Conservation (phyloP, 2,888 invertebrate species). For the Archips xylosteana region DNA sequence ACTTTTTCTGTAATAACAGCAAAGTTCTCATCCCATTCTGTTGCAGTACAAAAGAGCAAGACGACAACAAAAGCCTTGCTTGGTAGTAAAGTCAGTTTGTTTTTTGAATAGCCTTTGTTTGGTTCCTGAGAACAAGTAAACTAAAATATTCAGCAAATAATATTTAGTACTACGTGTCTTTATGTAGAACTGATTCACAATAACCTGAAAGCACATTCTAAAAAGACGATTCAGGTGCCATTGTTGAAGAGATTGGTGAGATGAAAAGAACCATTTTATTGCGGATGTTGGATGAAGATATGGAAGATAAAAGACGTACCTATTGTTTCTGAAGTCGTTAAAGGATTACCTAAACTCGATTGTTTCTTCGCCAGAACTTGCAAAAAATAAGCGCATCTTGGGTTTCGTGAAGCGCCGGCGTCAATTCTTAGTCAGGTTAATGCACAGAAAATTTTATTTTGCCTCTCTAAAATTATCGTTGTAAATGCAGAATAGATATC, state of each 20-base stretch:
- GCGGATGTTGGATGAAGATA: slow-evolving; percentile 3
- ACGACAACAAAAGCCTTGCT: slow-evolving; percentile 8
- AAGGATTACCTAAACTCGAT: slow-evolving; percentile 4
- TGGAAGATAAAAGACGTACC: slow-evolving; percentile 6
- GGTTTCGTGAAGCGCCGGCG: slow-evolving; percentile 13
- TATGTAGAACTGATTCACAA: background rate
- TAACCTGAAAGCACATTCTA: background rate
- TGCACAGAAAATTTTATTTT: too few relatives aligned
- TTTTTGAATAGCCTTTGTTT: slow-evolving; percentile 10
- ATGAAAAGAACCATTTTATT: background rate
- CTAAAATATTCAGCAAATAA: slow-evolving; percentile 10
- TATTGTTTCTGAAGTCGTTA: slow-evolving; percentile 5
- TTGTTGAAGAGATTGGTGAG: background rate
- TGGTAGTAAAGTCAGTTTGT: slow-evolving; percentile 10
- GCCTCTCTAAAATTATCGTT: too few relatives aligned
- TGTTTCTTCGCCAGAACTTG: background rate
- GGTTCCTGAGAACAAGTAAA: slow-evolving; percentile 3
- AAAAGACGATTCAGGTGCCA: background rate
- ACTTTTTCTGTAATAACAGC: background rate
- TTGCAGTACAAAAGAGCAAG: background rate
- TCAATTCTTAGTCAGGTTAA: too few relatives aligned
- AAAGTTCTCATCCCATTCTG: background rate
- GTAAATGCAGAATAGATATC: too few relatives aligned
- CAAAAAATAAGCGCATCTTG: background rate
- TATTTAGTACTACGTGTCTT: background rate